Evolutionary conservation across 2,888 invertebrate species (phyloP), one percentile per base, ranked within the genome.

Genomic region (Zelleria hepariella): DNA sequence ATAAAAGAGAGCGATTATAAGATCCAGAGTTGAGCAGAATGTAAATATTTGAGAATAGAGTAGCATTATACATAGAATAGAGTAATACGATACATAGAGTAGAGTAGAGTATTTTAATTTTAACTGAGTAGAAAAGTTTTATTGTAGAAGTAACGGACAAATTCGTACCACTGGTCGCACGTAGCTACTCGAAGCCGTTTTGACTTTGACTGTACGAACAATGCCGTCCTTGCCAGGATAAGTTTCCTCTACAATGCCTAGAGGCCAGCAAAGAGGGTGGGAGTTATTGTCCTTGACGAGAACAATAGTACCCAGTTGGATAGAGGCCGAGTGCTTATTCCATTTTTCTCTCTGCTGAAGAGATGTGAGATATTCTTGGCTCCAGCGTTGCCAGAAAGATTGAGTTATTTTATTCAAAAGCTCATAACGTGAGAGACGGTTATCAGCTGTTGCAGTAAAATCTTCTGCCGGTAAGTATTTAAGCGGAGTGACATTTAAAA

Each of bases 341-440:
- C 4, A 32, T 32, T 32, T 32, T 10, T 32, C 10, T 10, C 32
- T 7, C 8, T 7, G 10, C 32, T 32, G 32, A 10, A 32, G 10
- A 7, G 32, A 10, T 10, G 7, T 32, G 8, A 32, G 32, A 32
- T 32, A 32, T 10, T 32, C 32, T 7, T 10, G 7, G 8, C 7
- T 32, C 32, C 32, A 32, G 10, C 32, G 32, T 10, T 10, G 7
- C 32, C 32, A 32, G 7, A 32, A 32, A n/a, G n/a, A n/a, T 42
- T 62, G 60, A 1, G 60, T 52, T 18, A 62, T 32, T 25, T 53
- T 57, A 32, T 58, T 49, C 26, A 62, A 25, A 8, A 62, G 21
- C 21, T 51, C 20, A 18, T 21, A 51, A 5, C 51, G 18, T 21
- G 51, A 20, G 15, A 48, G 18, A 4, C 21, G 4, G 51, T 21